These are phyloP conservation scores for Syngnathus floridae DNA, from an alignment of 2,113 vertebrate species.

Conservation along the genomic window DNA sequence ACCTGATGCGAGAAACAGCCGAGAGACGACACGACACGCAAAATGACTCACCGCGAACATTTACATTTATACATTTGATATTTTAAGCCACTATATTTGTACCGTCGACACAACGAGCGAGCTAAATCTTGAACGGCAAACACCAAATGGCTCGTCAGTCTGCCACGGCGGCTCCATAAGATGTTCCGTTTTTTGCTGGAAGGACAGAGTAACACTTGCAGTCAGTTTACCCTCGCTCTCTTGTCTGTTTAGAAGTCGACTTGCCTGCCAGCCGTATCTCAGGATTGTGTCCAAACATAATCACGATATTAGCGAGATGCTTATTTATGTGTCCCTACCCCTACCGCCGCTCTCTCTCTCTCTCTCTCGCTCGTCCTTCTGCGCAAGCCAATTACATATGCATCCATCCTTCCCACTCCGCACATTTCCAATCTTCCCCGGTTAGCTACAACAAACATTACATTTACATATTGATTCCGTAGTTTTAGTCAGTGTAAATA, in stretches of 20 bases:
- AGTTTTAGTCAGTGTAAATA: constrained; percentile 99
- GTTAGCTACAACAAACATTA: constrained; percentile 99
- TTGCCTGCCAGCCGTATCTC: constrained; percentile 59
- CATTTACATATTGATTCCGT: constrained; percentile 99
- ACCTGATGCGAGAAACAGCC: constrained; percentile 15
- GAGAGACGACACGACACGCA: constrained; percentile 39
- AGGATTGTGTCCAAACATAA: constrained; percentile 70
- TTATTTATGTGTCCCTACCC: constrained; percentile 64
- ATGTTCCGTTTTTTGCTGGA: constrained; percentile 58
- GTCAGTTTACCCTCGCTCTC: constrained; percentile 63
- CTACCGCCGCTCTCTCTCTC: constrained; percentile 26
- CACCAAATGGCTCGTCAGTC: constrained; percentile 48
- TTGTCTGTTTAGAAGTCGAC: constrained; percentile 54
- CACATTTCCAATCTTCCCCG: constrained; percentile 80
- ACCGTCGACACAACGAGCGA: constrained; percentile 24
- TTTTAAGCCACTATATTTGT: constrained; percentile 49
- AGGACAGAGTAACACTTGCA: constrained; percentile 67
- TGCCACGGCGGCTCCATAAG: constrained; percentile 51
- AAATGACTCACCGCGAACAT: constrained; percentile 38
- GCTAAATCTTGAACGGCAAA: constrained; percentile 44
- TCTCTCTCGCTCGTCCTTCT: constrained; percentile 44
- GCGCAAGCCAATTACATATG: constrained; percentile 68
- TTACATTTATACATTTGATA: constrained; percentile 25
- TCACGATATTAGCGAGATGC: constrained; percentile 68
- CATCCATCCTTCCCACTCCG: constrained; percentile 63